Evolutionary conservation across 1,140 invertebrate species (phyloP).

Genomic region (Calliopsis andreniformis): DNA sequence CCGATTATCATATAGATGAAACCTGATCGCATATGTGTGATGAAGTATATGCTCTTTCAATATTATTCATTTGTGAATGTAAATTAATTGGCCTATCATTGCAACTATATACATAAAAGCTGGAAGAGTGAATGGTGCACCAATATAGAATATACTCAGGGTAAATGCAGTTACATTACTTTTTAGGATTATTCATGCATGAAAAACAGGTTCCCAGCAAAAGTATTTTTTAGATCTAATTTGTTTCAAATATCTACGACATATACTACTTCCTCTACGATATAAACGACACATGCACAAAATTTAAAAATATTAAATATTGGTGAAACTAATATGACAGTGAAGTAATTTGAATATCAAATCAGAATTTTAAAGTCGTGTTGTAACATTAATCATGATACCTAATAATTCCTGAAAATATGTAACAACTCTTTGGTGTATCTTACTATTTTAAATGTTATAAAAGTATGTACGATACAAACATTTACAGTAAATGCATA

Average conservation of each 20-base stretch:
- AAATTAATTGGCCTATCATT: constrained; percentile 49
- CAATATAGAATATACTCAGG: constrained; percentile 49
- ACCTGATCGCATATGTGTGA: not conserved
- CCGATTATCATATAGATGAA: constrained; percentile 1
- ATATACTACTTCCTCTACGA: constrained; percentile 9
- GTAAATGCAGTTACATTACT: constrained; percentile 45
- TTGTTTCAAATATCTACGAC: constrained; percentile 5
- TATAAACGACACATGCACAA: constrained; percentile 24
- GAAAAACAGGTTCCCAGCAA: constrained; percentile 18
- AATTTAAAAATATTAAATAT: constrained; percentile 6
- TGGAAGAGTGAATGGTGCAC: constrained; percentile 5
- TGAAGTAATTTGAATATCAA: not conserved
- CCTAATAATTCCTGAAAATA: not conserved
- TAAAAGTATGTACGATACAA: constrained; percentile 6
- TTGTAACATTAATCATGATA: not conserved
- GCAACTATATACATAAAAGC: constrained; percentile 14
- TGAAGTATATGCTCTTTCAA: not conserved
- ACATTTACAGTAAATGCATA: not conserved
- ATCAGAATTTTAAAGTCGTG: constrained; percentile 10
- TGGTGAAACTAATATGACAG: not conserved
- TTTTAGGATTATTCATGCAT: constrained; percentile 42
- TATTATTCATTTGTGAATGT: constrained; percentile 20
- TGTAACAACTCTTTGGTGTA: not conserved
- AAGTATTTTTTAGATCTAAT: constrained; percentile 40
- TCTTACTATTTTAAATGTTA: constrained; percentile 13